Percentiles rank a stretch among this genome's conserved stretches.
These are phyloP conservation scores for Emberiza fucata DNA, from an alignment of 2,113 vertebrate genomes.

Conservation along the genomic window DNA sequence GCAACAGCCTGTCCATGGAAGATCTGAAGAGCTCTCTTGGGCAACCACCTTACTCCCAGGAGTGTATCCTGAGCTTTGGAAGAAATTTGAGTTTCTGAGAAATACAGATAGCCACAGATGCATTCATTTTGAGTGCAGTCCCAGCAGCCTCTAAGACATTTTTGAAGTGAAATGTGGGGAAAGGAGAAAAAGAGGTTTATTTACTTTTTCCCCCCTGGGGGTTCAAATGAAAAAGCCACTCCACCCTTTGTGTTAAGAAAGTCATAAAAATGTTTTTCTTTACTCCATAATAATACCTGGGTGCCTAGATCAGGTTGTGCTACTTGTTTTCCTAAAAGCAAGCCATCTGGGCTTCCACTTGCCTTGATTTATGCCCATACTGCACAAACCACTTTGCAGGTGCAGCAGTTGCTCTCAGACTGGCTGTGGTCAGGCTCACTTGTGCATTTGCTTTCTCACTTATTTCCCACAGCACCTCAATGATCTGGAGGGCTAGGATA, in stretches of 20 bases:
- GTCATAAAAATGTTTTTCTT: not conserved
- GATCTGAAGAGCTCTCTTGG: constrained; percentile 38
- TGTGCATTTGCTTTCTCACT: not conserved
- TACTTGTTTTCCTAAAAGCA: not conserved
- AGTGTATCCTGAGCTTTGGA: not conserved
- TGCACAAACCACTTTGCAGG: not conserved
- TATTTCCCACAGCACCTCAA: not conserved
- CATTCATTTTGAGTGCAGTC: not conserved
- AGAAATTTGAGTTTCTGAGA: not conserved
- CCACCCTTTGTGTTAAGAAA: not conserved
- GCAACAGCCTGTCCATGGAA: constrained; percentile 27
- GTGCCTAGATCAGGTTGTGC: not conserved
- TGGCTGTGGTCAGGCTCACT: not conserved
- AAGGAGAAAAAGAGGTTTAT: not conserved
- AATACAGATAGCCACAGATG: not conserved
- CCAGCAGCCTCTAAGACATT: not conserved
- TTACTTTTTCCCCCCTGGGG: rapidly evolving
- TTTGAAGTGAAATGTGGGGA: not conserved
- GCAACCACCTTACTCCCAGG: not conserved
- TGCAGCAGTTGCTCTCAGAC: not conserved
- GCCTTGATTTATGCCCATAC: not conserved
- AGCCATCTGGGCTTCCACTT: not conserved
- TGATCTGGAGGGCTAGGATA: not conserved
- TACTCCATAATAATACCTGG: not conserved
- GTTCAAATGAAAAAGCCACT: not conserved